Base-by-base conservation (phyloP, 2,888 invertebrate species). In the Dynastes grantii region DNA sequence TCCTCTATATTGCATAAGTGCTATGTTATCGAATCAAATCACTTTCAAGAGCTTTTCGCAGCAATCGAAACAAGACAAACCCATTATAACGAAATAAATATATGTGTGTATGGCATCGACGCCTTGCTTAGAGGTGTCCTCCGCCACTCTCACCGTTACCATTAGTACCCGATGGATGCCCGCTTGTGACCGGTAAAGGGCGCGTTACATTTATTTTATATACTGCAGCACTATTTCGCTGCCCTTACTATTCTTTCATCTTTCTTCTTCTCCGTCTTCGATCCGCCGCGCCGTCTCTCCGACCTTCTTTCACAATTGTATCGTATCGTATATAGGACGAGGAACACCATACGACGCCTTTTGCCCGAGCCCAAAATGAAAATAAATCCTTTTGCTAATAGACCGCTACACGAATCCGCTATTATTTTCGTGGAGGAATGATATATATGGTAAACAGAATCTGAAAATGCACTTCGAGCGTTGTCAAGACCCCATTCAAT, bases 331-430 rank as follows among this genome's bases (percentile, higher is more conserved):
- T 53, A 53, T 53, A 61, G 61, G 27, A 11, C 61, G 61, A 22
- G 61, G 27, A 61, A 29, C 2, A n/a, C 27, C 79, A 37, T 61
- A 37, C 16, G 37, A 61, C 73, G 73, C 61, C 61, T 58, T 61
- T 75, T 75, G 61, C 45, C 45, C 45, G 45, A 22, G 61, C 73
- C 65, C 85, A 84, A 87, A 90, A 90, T 90, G 90, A 90, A 90
- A 90, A 90, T 90, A 90, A 90, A 90, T 90, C 89, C 90, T 89
- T 89, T 89, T 88, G 88, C 90, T 90, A 90, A 90, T 90, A 90
- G 90, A 89, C 89, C 88, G 89, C 87, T 90, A 90, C 90, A 90
- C 87, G 90, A 88, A 89, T 90, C 87, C 86, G 90, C 90, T 90
- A 90, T 90, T 90, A 90, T 90, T 90, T 90, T 88, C 89, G 88